phyloP scores from a whole-genome alignment of 1,140 invertebrate species.

The Procambarus clarkii region DNA sequence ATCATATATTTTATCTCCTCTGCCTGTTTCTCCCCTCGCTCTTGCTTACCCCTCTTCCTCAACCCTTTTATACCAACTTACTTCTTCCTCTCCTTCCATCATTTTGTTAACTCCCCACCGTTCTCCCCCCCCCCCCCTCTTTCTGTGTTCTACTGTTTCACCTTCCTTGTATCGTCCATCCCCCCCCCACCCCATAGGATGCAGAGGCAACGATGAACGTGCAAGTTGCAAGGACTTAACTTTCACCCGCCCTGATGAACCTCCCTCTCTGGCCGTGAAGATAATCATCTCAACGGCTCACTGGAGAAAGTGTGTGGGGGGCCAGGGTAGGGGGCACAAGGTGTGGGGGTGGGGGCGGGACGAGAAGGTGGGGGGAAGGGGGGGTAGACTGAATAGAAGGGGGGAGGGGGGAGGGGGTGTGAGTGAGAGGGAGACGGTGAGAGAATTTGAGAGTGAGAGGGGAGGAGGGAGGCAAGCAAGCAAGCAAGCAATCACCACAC shows the following conservation, averaged over 20 bases:
- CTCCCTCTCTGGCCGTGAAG: not conserved
- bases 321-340: no score
- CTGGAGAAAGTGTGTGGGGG: slow-evolving; percentile 6
- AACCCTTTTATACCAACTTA: not conserved
- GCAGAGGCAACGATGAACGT: not conserved
- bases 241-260: not conserved
- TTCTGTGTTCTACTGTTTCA: not conserved
- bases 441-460: not conserved
- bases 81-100: no score
- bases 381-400: not conserved
- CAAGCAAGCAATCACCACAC: no score
- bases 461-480: no score
- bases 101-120: no score
- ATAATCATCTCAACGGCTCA: slow-evolving; percentile 1
- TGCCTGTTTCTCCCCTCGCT: not conserved
- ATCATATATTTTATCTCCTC: not conserved
- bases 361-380: not conserved
- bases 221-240: not conserved
- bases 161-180: not conserved
- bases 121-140: not conserved
- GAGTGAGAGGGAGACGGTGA: not conserved
- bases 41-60: not conserved
- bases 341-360: not conserved
- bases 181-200: not conserved
- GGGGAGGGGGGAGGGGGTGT: not conserved